A percentile compares a stretch with the other conserved stretches of the same genome.
These are phyloP conservation scores for Beris morrisii DNA, from an alignment of 2,888 invertebrate genomes.

Conservation along the genomic window DNA sequence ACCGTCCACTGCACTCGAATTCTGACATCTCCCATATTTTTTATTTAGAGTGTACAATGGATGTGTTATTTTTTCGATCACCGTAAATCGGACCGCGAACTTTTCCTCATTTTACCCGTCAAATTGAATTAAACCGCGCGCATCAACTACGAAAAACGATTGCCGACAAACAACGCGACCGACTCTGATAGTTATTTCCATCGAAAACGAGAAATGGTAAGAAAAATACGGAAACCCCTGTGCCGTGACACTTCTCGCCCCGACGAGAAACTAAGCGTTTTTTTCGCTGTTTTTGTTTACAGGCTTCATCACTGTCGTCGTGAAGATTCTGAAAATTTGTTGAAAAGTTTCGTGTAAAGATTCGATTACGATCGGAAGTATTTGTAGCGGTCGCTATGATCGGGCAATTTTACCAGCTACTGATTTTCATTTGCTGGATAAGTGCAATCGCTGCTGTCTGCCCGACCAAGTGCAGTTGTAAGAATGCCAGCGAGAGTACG, in stretches of 20 bases:
- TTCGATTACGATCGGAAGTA: neutral
- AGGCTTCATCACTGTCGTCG: constrained; percentile 21
- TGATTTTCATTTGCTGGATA: neutral
- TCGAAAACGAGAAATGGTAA: constrained; percentile 13
- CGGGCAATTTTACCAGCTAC: neutral
- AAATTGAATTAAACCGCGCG: constrained; percentile 10
- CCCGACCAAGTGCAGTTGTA: constrained; percentile 50
- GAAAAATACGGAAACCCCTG: neutral
- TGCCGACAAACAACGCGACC: neutral
- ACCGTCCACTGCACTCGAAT: neutral
- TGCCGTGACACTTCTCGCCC: constrained; percentile 12
- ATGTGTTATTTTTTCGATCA: neutral
- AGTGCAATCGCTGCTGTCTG: constrained; percentile 42
- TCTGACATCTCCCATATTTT: constrained; percentile 15
- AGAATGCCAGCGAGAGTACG: constrained; percentile 46
- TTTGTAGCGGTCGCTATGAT: neutral
- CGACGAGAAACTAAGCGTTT: neutral
- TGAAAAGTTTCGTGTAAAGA: neutral
- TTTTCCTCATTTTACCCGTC: constrained; percentile 3
- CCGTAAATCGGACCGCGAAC: neutral
- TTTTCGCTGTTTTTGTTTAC: constrained; percentile 26
- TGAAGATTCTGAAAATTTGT: constrained; percentile 18
- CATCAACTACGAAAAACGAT: no score
- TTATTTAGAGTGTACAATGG: constrained; percentile 24
- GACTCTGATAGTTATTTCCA: neutral